Conservation (phyloP, 2,888 invertebrate genomes). For the Deilephila elpenor region DNA sequence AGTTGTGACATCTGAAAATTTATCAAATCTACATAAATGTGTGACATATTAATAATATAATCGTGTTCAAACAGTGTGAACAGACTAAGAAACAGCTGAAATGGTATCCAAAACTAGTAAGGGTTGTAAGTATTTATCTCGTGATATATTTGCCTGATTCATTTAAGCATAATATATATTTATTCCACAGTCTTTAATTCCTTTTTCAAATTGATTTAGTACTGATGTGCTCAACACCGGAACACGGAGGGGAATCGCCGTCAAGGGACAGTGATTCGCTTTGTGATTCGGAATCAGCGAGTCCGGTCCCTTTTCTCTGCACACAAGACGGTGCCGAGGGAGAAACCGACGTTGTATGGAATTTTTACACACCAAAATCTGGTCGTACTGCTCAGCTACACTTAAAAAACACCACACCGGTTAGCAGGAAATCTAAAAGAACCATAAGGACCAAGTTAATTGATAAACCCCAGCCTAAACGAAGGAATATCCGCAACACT, state of each 20-base stretch:
- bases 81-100: conserved; percentile 48
- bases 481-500: conserved; percentile 58
- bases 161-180: not conserved
- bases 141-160: not conserved
- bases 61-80: conserved; percentile 50
- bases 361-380: conserved; percentile 80
- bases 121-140: conserved; percentile 44
- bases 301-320: conserved; percentile 79
- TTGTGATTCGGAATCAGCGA: conserved; percentile 73
- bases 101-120: conserved; percentile 72
- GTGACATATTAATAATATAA: not conserved
- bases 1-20: too few species aligned
- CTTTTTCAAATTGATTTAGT: conserved; percentile 57
- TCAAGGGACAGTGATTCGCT: conserved; percentile 76
- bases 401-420: conserved; percentile 70
- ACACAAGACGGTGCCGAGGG: conserved; percentile 81
- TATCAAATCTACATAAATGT: not conserved
- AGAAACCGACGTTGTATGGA: conserved; percentile 80
- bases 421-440: conserved; percentile 68
- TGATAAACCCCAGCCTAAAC: conserved; percentile 66
- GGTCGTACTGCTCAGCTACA: conserved; percentile 56
- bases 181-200: not conserved
- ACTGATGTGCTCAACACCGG: conserved; percentile 75
- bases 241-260: conserved; percentile 69
- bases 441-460: conserved; percentile 58